Evolutionary conservation across 2,888 invertebrate genomes (phyloP), one percentile per base, ranked within the genome.

Genomic region (Epicampocera succincta): DNA sequence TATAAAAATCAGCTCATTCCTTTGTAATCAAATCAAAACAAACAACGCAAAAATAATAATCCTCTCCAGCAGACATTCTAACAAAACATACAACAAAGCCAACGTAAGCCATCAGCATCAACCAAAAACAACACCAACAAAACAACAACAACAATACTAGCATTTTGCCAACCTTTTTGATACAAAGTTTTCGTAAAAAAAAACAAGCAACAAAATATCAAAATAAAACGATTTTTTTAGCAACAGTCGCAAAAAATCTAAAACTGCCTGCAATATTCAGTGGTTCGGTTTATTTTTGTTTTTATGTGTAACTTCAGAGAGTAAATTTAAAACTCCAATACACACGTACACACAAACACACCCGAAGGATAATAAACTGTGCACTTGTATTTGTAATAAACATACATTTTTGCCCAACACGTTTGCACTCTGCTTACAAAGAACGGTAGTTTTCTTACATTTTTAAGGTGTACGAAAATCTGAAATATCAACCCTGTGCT

Each of bases 1-100:
- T 82, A 82, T 61, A 54, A 82, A 74, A 82, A 52, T 66, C 38
- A 42, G 33, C 78, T 78, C 82, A 82, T 54, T 78, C 82, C 74
- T 78, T 73, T 56, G 40, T 54, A 33, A 63, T 48, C 50, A 63
- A 77, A 66, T 46, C 38, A 60, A 72, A 72, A 75, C 12, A 73
- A 69, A 63, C 66, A 52, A 78, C 66, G 56, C 19, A 74, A 44
- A 60, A 71, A 58, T 40, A 52, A 66, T 46, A 52, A 65, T 77
- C 73, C 68, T 73, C 61, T 81, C 56, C 56, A 75, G 42, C 69
- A 76, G 76, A 69, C 61, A 61, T 69, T 61, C 69, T 61, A 38
- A 38, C 13, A 69, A 69, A 9, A 44, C 40, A 76, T 21, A 66
- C 56, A 48, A 48, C n/a, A 76, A 61, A 33, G 19, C 19, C 11